Evolutionary conservation across 2,113 vertebrate genomes (phyloP), one percentile per base, ranked within the genome.

Genomic region (Ivindomyrus marchei): DNA sequence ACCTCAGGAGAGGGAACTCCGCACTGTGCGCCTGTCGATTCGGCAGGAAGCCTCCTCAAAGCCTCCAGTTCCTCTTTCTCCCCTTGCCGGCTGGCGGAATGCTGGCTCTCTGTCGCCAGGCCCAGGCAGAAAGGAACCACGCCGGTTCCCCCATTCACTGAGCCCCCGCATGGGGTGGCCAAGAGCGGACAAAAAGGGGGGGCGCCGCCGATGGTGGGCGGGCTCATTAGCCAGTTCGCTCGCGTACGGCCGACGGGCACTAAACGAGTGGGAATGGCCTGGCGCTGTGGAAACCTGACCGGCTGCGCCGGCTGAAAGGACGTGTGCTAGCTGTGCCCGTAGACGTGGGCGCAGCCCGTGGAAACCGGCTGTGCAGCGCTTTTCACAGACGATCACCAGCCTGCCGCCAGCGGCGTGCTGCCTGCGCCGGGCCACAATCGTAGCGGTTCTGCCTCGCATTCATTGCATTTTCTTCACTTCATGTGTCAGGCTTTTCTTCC

Each of bases 161-260:
- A 88, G 17, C 31, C 85, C n/a, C 66, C 85, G 89, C 90, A 62
- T 85, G 53, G 47, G 80, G 83, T 50, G 50, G 88, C 36, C 46
- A 66, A 89, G 83, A 88, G 36, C 70, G 94, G 92, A 90, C 90
- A 91, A 93, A 94, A 93, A 93, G 91, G 94, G 92, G 92, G 89
- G 91, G 4, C 39, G 36, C 89, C 93, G 58, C 86, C 85, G 89
- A 56, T 91, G 39, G 89, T 93, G 86, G 90, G 89, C 70, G 85
- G 92, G 91, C 92, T 95, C 94, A 96, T 97, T 94, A 95, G 93
- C 89, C 92, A 94, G 92, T 92, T 92, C 8, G 85, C 1, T 85
- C 90, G 31, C 91, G 91, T 91, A 93, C 42, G 3, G 83, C 89
- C 80, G 46, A 91, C 53, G 84, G 90, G 87, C 91, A 89, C 90